Conservation (phyloP, 2,113 vertebrate species). For the Brienomyrus longianalis region DNA sequence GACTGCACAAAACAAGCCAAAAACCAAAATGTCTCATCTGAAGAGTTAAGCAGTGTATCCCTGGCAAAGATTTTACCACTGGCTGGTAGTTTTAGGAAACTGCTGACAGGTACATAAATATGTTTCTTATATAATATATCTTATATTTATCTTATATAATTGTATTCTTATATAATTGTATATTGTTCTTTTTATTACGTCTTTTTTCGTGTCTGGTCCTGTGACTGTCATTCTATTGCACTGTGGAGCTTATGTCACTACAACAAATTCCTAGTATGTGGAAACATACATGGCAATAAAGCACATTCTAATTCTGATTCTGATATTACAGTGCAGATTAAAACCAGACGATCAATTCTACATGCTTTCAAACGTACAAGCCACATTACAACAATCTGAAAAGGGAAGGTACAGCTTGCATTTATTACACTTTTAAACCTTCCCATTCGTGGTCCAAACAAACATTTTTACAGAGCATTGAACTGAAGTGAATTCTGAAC, state of each 20-base stretch:
- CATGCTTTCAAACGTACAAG: neutral
- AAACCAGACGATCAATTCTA: neutral
- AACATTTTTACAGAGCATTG: neutral
- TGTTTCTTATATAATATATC: too few species aligned
- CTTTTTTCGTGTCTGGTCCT: too few species aligned
- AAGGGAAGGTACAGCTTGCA: neutral
- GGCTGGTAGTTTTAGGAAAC: neutral
- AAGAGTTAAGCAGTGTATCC: neutral
- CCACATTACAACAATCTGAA: neutral
- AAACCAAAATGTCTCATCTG: neutral
- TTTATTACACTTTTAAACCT: neutral
- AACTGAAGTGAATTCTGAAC: neutral
- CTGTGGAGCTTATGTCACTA: too few species aligned
- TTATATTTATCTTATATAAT: too few species aligned
- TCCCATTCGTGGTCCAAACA: neutral
- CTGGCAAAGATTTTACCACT: neutral
- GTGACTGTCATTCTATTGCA: too few species aligned
- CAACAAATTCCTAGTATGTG: too few species aligned
- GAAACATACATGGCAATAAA: too few species aligned
- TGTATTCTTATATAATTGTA: too few species aligned
- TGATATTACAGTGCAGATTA: neutral
- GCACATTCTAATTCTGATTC: too few species aligned
- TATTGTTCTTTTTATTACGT: too few species aligned
- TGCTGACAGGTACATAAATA: neutral
- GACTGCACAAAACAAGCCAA: neutral